Percentiles rank a stretch among this genome's conserved stretches.
Evolutionary conservation across 2,888 invertebrate species (phyloP).

Genomic region (Eulithis testata): DNA sequence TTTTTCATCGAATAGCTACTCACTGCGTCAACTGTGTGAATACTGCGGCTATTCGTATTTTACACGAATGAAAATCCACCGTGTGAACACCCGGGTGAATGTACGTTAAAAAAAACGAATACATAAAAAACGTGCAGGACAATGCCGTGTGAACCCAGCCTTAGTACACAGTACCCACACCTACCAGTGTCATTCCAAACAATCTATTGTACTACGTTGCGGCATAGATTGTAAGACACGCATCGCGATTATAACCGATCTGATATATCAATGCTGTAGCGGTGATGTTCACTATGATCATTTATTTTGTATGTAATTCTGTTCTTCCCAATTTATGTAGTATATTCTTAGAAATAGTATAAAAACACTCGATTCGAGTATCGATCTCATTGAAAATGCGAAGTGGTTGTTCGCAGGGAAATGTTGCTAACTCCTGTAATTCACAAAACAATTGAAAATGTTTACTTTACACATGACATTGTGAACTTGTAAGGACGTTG

Average conservation of each 20-base stretch:
- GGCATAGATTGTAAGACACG: constrained; percentile 32
- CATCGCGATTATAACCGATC: constrained; percentile 26
- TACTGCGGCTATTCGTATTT: too few species aligned
- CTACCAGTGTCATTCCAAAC: constrained; percentile 22
- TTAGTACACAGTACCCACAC: constrained; percentile 1
- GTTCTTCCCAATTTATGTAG: constrained; percentile 44
- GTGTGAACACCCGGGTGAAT: too few species aligned
- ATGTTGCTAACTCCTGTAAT: constrained; percentile 73
- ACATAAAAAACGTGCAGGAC: too few species aligned
- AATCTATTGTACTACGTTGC: constrained; percentile 25
- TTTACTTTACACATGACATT: constrained; percentile 31
- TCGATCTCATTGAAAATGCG: constrained; percentile 70
- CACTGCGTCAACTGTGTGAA: too few species aligned
- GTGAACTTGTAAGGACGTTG: constrained; percentile 39
- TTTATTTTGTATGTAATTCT: constrained; percentile 40
- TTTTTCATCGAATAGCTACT: too few species aligned
- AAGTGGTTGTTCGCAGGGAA: constrained; percentile 55
- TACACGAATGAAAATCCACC: too few species aligned
- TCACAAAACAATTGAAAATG: constrained; percentile 24
- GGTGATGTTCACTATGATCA: constrained; percentile 19
- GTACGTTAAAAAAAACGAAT: too few species aligned
- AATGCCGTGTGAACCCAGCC: too few species aligned
- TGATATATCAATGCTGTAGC: constrained; percentile 17
- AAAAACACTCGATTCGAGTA: constrained; percentile 61
- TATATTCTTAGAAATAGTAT: constrained; percentile 48